These are phyloP conservation scores for Calephelis virginiensis DNA, from an alignment of 1,140 invertebrate genomes.

Conservation along the genomic window DNA sequence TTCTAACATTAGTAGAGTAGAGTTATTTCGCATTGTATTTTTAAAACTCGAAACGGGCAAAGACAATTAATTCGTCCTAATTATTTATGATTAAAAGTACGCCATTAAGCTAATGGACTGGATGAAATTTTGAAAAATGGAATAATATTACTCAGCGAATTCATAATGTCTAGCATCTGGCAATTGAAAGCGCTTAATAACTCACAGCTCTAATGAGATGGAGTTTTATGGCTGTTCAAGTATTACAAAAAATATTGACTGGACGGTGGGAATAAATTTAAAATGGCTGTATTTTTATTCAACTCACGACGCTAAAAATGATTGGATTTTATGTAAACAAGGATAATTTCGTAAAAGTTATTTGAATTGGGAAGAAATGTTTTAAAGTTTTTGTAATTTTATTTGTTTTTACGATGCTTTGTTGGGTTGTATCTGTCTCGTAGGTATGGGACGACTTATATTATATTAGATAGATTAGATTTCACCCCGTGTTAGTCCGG, in stretches of 20 bases:
- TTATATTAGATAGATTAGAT: too few relatives aligned
- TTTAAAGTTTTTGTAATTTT: too few relatives aligned
- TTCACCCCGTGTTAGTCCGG: too few relatives aligned
- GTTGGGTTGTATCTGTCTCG: too few relatives aligned
- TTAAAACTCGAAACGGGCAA: too few relatives aligned
- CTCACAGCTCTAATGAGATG: constrained; percentile 11
- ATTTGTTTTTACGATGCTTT: too few relatives aligned
- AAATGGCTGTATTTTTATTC: constrained; percentile 4
- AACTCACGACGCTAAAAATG: neutral
- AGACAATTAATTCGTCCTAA: neutral
- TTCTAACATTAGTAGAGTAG: too few relatives aligned
- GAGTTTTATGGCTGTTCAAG: constrained; percentile 12
- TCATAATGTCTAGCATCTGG: constrained; percentile 14
- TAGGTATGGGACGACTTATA: too few relatives aligned
- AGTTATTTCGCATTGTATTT: too few relatives aligned
- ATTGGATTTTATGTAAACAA: constrained; percentile 9
- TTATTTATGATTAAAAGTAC: neutral
- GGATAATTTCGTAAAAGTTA: constrained; percentile 1
- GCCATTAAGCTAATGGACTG: constrained; percentile 4
- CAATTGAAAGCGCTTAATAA: constrained; percentile 6
- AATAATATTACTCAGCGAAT: constrained; percentile 12
- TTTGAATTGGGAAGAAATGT: too few relatives aligned
- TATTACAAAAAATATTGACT: constrained; percentile 10
- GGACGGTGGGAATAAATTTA: neutral
- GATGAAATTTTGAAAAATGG: constrained; percentile 7